Evolutionary conservation across 2,888 invertebrate species (phyloP), one percentile per base, ranked within the genome.

Genomic region (Campoletis raptor): DNA sequence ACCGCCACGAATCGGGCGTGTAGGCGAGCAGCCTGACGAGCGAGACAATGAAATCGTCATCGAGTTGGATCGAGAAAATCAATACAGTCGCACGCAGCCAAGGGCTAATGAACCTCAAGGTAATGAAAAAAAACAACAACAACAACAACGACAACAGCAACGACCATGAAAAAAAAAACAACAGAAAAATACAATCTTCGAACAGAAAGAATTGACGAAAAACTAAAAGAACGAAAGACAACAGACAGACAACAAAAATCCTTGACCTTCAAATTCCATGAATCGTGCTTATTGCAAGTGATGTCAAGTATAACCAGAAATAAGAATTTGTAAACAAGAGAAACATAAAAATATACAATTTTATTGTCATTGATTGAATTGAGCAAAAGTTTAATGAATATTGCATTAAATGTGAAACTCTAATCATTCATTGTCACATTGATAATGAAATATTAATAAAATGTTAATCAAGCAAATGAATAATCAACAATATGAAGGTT

Each of bases 31-130:
- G 91, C 94, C 95, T 87, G 95, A 96, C 92, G 96, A 96, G 90
- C 95, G 96, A 89, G 96, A 96, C 93, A 96, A 96, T 94, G 96
- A 96, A 95, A 96, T 96, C 93, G 94, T 96, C 93, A 96, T 96
- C 94, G 96, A 96, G 94, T 95, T 96, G 92, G 96, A 96, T 88
- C 96, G 96, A 95, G 96, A 96, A 85, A 96, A 96, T 93, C 95
- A 96, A 91, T 94, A 96, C 91, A 95, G 96, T 88, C 96, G 96
- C 92, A 95, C 95, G 84, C 95, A 95, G 91, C 94, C 94, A 83
- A 92, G 94, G 91, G 94, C 94, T 90, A 94, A 94, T 91, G 94
- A 94, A 90, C 94, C 94, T 86, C 94, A 94, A 94, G 94, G 94
- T 94, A 94, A 94, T 90, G 88, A 88, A 86, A 67, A 83, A 85